Conservation (phyloP, 2,797 vertebrate species). For the Vireo griseus region DNA sequence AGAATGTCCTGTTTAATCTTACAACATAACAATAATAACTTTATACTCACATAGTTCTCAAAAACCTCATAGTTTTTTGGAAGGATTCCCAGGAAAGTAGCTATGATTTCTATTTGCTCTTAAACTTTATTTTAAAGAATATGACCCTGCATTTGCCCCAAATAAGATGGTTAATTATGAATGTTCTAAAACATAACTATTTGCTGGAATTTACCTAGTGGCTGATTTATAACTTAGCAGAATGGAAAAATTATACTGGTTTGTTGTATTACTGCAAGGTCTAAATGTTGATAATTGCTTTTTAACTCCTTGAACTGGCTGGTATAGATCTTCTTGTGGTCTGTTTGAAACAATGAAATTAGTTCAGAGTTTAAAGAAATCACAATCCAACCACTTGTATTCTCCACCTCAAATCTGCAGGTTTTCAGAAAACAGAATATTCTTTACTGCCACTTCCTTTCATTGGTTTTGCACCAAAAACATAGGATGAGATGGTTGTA, state of each 20-base stretch:
- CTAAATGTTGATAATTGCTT: background rate
- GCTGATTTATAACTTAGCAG: background rate
- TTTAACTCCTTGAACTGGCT: background rate
- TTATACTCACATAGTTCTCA: background rate
- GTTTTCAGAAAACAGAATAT: background rate
- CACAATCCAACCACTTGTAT: background rate
- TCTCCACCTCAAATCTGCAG: background rate
- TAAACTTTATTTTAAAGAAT: background rate
- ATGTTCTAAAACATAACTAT: background rate
- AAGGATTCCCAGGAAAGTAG: background rate
- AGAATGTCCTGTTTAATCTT: background rate
- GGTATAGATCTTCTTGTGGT: background rate
- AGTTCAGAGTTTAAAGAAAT: background rate
- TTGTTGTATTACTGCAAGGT: background rate
- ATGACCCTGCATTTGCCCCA: background rate
- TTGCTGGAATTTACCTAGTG: background rate
- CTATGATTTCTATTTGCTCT: background rate
- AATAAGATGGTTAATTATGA: background rate
- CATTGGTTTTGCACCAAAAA: background rate
- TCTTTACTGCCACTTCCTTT: background rate
- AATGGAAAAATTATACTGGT: background rate
- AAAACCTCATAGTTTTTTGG: background rate
- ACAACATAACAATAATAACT: background rate
- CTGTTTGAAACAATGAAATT: background rate
- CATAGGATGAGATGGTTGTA: background rate